Conservation (phyloP, 2,888 invertebrate species). For the Standfussiana lucernea region DNA sequence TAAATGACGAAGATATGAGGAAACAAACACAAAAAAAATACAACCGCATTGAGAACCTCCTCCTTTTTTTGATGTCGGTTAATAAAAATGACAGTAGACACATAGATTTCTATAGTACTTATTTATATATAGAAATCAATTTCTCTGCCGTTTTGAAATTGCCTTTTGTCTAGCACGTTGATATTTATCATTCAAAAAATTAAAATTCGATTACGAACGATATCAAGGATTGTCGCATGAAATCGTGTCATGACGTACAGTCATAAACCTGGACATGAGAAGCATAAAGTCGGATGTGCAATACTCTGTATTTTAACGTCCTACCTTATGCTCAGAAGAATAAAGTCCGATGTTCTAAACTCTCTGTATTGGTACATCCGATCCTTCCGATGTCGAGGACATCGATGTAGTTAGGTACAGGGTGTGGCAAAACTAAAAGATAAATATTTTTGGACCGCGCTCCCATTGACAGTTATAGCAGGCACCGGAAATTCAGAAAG, state of each 20-base stretch:
- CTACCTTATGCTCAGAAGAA: too few species aligned
- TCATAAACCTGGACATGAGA: too few species aligned
- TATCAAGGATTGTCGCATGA: background rate
- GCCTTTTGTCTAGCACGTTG: background rate
- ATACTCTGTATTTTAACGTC: too few species aligned
- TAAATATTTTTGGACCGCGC: background rate
- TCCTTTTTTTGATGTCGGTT: too few species aligned
- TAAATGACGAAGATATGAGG: too few species aligned
- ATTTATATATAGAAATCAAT: background rate
- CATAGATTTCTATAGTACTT: background rate
- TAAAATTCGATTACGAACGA: constrained; percentile 17
- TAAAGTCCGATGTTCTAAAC: too few species aligned
- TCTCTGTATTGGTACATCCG: too few species aligned
- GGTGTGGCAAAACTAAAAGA: background rate
- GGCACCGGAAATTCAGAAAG: background rate
- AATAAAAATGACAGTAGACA: background rate
- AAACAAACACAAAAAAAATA: too few species aligned
- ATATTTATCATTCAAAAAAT: constrained; percentile 24
- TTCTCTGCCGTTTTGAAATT: background rate
- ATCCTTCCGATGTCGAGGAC: too few species aligned
- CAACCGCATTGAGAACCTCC: too few species aligned
- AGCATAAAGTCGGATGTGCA: too few species aligned
- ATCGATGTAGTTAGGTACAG: background rate
- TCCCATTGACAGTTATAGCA: background rate
- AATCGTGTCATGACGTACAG: background rate